Evolutionary conservation across 2,113 vertebrate genomes (phyloP), one percentile per base, ranked within the genome.

Genomic region (Hippolais icterina): DNA sequence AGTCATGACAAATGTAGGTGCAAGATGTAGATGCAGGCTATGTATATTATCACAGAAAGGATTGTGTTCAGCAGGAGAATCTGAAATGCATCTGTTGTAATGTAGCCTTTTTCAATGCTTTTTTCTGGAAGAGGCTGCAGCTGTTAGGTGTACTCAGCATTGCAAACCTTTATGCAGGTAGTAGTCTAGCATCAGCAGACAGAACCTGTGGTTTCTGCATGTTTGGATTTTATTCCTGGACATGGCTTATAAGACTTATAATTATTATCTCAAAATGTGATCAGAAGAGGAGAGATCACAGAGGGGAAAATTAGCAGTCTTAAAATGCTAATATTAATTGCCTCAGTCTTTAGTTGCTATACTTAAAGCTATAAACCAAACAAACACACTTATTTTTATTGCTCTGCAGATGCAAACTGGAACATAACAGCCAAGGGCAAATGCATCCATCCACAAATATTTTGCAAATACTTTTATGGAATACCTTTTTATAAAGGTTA

Each of bases 51-150:
- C 37, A 41, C 56, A 52, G n/a, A 91, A 93, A 78, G n/a, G 47
- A 31, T 68, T 41, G 25, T 35, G 19, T 89, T 94, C 61, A 89
- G 68, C n/a, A 65, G 56, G 49, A 92, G 24, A 64, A 93, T 76
- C 56, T 89, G 76, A 89, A 89, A 92, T 82, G 42, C n/a, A 54
- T 94, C 47, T 89, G 57, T 89, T 63, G 68, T 42, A 89, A 86
- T 27, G 74, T 4, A 52, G 20, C 10, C 24, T 60, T 57, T 90
- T 65, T 35, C 64, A 69, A 27, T 94, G 47, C 28, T 78, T 53
- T 96, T 97, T 89, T 68, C 44, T 95, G 91, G 87, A 92, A 89
- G 82, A 11, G 1, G 24, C 72, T 92, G 66, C 60, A 93, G 77
- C 64, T 92, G 61, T 90, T 82, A 33, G 59, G 92, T 28, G n/a